phyloP scores from a whole-genome alignment of 92 coral and sea anemone genomes.

The Galaxea fascicularis region DNA sequence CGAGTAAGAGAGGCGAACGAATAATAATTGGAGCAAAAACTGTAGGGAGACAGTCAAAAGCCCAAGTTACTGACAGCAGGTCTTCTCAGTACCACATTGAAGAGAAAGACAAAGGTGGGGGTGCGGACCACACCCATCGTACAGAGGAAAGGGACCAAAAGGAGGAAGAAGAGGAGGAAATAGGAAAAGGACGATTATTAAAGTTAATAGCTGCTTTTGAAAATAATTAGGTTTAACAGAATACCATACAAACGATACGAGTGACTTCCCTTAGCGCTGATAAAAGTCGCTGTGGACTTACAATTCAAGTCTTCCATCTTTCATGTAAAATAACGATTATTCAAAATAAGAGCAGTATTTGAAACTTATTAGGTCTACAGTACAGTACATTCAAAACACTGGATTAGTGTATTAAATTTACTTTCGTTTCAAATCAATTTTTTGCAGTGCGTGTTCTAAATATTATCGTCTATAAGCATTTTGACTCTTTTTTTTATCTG shows the following conservation, averaged over 20 bases:
- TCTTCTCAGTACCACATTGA: slow-evolving; percentile 27
- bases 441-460: too few species aligned
- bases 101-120: not conserved
- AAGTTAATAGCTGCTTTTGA: slow-evolving; percentile 87
- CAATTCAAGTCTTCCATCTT: too few species aligned
- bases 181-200: slow-evolving; percentile 67
- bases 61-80: not conserved
- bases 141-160: slow-evolving; percentile 16
- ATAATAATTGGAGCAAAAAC: not conserved
- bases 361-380: too few species aligned
- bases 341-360: too few species aligned
- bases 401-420: too few species aligned
- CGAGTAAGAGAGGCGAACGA: slow-evolving; percentile 8
- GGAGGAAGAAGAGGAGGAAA: slow-evolving; percentile 40
- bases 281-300: too few species aligned
- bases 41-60: slow-evolving; percentile 5
- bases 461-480: too few species aligned
- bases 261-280: not conserved
- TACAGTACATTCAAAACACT: too few species aligned
- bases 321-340: too few species aligned
- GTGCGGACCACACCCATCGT: slow-evolving; percentile 11
- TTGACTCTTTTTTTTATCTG: too few species aligned
- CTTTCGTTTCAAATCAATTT: too few species aligned
- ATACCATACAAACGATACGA: not conserved
- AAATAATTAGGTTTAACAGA: slow-evolving; percentile 29